Evolutionary conservation across 2,113 vertebrate genomes (phyloP).

Genomic region (Struthidea cinerea): DNA sequence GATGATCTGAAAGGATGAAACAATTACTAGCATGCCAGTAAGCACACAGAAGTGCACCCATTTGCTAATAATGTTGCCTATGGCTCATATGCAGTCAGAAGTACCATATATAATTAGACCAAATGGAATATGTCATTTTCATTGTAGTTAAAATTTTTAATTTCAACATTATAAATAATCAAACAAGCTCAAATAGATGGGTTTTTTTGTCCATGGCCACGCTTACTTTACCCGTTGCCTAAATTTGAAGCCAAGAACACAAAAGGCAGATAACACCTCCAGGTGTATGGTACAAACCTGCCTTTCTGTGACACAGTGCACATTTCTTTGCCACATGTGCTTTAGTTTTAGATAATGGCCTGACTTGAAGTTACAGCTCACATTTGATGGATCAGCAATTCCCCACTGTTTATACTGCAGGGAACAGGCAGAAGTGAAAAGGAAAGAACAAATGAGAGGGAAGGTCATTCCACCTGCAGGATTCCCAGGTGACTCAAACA

Average conservation of each 20-base stretch:
- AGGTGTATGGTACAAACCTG: background rate
- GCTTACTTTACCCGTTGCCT: background rate
- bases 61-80: background rate
- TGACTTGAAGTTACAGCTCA: background rate
- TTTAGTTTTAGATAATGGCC: constrained; percentile 12
- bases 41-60: background rate
- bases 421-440: background rate
- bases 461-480: background rate
- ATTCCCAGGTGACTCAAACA: background rate
- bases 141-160: background rate
- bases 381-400: background rate
- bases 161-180: background rate
- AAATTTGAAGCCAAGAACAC: background rate
- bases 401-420: background rate
- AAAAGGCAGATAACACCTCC: background rate
- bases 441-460: background rate
- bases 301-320: background rate
- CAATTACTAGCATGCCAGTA: background rate
- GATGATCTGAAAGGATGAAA: background rate
- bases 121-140: background rate
- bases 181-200: background rate
- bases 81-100: background rate
- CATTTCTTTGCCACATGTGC: background rate
- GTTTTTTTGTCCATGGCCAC: background rate
- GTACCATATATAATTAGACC: background rate